phyloP scores from a whole-genome alignment of 2,113 vertebrate genomes.

The Beaufortia kweichowensis region DNA sequence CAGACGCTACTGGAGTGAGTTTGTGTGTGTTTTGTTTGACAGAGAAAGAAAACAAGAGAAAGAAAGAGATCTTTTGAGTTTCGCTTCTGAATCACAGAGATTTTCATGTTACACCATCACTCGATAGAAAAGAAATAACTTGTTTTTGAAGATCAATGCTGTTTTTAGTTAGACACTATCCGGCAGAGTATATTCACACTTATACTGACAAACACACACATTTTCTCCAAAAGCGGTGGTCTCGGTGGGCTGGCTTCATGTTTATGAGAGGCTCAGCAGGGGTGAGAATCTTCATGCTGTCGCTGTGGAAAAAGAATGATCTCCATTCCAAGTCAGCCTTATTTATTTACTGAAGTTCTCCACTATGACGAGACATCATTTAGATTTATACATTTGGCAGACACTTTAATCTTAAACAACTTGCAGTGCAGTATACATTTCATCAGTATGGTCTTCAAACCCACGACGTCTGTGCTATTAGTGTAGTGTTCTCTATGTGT shows the following conservation, averaged over 20 bases:
- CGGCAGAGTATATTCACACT: neutral
- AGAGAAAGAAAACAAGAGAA: too few relatives aligned
- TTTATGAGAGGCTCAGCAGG: conserved; percentile 30
- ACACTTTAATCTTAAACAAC: too few relatives aligned
- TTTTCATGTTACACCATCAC: neutral
- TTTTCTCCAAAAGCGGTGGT: neutral
- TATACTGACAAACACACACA: conserved; percentile 4
- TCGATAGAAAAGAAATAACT: neutral
- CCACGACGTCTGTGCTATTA: too few relatives aligned
- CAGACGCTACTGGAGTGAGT: neutral
- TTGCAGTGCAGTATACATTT: too few relatives aligned
- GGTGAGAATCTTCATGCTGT: conserved; percentile 33
- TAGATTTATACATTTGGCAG: too few relatives aligned
- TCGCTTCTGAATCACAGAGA: too few relatives aligned
- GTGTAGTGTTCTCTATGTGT: too few relatives aligned
- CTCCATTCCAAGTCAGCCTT: neutral
- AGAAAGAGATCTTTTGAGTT: too few relatives aligned
- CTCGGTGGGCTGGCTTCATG: conserved; percentile 19
- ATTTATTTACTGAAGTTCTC: too few relatives aligned
- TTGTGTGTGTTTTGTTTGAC: too few relatives aligned
- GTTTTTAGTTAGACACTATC: neutral
- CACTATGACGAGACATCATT: too few relatives aligned
- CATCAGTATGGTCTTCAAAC: too few relatives aligned
- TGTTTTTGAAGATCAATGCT: neutral
- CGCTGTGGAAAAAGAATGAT: conserved; percentile 3